phyloP scores from a whole-genome alignment of 2,113 vertebrate genomes.

The Beaufortia kweichowensis region DNA sequence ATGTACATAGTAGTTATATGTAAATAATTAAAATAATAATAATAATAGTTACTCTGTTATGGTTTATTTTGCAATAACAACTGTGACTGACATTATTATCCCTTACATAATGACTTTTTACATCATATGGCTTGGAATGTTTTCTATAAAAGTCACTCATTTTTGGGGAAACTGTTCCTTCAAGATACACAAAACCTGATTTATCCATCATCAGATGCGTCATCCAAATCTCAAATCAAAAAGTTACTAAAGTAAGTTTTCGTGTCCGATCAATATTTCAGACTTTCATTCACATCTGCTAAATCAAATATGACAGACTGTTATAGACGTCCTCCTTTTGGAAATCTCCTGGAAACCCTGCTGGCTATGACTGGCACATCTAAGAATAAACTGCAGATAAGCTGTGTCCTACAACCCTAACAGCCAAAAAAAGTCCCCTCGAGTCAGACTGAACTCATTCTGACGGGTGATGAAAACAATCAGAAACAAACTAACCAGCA shows the following conservation, averaged over 20 bases:
- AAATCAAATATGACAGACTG: conserved; percentile 46
- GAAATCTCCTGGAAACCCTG: conserved; percentile 18
- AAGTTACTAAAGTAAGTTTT: not conserved
- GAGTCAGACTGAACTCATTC: conserved; percentile 19
- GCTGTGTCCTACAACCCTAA: conserved; percentile 12
- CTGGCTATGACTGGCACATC: conserved; percentile 9
- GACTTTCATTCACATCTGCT: conserved; percentile 23
- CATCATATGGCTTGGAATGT: no score
- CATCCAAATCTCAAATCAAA: no score
- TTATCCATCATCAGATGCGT: no score
- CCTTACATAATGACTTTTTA: no score
- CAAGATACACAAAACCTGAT: no score
- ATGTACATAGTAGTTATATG: no score
- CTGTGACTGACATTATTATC: no score
- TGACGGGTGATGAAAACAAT: conserved; percentile 49
- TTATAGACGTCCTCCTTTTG: conserved; percentile 25
- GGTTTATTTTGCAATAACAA: no score
- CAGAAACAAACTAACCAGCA: conserved; percentile 50
- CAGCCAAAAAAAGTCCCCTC: not conserved
- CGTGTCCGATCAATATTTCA: conserved; percentile 40
- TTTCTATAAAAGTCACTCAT: no score
- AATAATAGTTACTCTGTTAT: no score
- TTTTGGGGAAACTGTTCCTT: no score
- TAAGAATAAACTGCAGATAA: conserved; percentile 45
- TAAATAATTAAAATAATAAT: no score